phyloP scores from a whole-genome alignment of 2,797 vertebrate species.

The Etheostoma nigrum region DNA sequence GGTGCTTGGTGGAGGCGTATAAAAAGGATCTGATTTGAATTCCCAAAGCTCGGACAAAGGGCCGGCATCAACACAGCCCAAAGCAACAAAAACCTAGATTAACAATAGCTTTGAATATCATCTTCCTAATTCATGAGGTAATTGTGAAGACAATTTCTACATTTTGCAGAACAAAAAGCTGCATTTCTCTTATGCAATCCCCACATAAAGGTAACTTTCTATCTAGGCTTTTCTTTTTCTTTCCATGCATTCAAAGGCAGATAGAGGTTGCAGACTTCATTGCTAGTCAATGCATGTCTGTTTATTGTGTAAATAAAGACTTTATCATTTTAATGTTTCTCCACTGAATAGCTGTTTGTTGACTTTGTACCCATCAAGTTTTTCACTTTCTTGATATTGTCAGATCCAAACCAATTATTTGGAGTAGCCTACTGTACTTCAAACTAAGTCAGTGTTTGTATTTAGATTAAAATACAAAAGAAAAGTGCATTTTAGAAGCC shows the following conservation, averaged over 20 bases:
- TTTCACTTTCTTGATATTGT: not conserved
- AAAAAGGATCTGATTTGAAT: slow-evolving; percentile 48
- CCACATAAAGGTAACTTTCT: not conserved
- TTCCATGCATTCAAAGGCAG: slow-evolving; percentile 2
- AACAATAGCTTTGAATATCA: slow-evolving; percentile 4
- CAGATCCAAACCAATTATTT: slow-evolving; percentile 4
- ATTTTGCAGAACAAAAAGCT: slow-evolving; percentile 19
- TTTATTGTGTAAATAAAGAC: slow-evolving; percentile 58
- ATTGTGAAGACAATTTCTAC: not conserved
- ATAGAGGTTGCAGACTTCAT: slow-evolving; percentile 25
- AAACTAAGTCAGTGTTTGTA: not conserved
- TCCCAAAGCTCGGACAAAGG: slow-evolving; percentile 52
- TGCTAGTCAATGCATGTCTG: slow-evolving; percentile 31
- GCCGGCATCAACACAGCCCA: slow-evolving; percentile 3
- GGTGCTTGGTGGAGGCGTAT: slow-evolving; percentile 30
- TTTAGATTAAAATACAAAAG: not conserved
- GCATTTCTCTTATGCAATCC: not conserved
- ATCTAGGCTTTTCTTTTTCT: not conserved
- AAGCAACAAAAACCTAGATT: not conserved
- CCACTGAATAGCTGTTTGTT: slow-evolving; percentile 1
- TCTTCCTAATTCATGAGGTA: slow-evolving; percentile 1
- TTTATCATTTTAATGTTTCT: slow-evolving; percentile 7
- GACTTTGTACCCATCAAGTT: not conserved
- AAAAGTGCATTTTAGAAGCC: not conserved
- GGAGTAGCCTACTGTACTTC: not conserved